Evolutionary conservation across 1,140 invertebrate genomes (phyloP), one percentile per base, ranked within the genome.

Genomic region (Geopemphigus sp.): DNA sequence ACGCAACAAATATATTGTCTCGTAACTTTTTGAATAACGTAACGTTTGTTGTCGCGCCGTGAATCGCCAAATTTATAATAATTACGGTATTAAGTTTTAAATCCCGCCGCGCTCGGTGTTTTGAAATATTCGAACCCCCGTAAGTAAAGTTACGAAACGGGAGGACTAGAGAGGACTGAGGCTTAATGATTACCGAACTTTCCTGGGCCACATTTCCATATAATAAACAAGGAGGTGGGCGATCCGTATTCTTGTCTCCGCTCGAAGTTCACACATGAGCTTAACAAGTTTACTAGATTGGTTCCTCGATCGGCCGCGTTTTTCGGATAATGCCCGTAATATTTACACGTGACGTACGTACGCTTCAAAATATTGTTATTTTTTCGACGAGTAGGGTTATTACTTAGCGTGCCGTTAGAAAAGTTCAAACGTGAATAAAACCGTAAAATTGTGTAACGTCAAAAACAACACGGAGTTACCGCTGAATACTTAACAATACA

Each of bases 161-260:
- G 32, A 8, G 32, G n/a, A n/a, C n/a, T n/a, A n/a, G n/a, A n/a
- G n/a, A n/a, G n/a, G n/a, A n/a, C n/a, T n/a, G n/a, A n/a, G 19
- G 70, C 70, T 73, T 73, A 73, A 54, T 73, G 39, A 73, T 57
- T 57, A 54, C 19, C 53, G 3, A 73, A 73, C 70, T 73, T 73
- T 73, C 53, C 17, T n/a, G 11, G 26, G 29, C 11, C 8, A 73
- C 19, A 57, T 73, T 73, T 32, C 6, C 11, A 26, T 56, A 73
- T 73, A 73, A 73, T 73, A 73, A 73, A 73, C 70, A 73, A 57
- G 53, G 32, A 5, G 17, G 11, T 24, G 53, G 26, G 50, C n/a
- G 47, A 24, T n/a, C n/a, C 17, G 29, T 39, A 70, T 70, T 73
- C 50, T 73, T 22, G 50, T 57, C 11, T 14, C 70, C 50, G 8